Conservation (phyloP, 2,797 vertebrate genomes). For the Columba guinea region DNA sequence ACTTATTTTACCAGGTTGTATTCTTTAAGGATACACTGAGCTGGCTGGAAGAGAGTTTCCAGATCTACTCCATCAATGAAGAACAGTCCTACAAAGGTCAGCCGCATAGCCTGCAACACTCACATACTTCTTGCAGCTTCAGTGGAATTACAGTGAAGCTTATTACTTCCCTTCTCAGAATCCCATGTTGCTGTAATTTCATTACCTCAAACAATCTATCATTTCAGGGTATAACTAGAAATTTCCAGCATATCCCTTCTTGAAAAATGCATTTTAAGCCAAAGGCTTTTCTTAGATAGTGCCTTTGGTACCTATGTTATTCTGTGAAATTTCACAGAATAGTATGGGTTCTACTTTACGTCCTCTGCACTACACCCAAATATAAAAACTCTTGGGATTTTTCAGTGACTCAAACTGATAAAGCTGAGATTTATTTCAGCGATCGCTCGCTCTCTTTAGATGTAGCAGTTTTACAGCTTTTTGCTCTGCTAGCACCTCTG, state of each 20-base stretch:
- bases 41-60: not conserved
- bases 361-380: not conserved
- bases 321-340: not conserved
- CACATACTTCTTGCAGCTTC: not conserved
- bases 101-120: not conserved
- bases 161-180: not conserved
- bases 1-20: not conserved
- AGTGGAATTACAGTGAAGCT: not conserved
- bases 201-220: not conserved
- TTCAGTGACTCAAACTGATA: not conserved
- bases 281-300: not conserved
- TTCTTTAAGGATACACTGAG: not conserved
- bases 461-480: not conserved
- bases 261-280: not conserved
- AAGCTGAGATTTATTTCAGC: not conserved
- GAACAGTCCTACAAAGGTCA: not conserved
- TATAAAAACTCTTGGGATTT: not conserved
- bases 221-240: not conserved
- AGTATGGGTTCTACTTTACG: not conserved
- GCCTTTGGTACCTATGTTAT: not conserved
- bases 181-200: not conserved
- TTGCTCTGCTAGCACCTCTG: not conserved
- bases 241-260: not conserved
- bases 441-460: not conserved
- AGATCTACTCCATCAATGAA: not conserved